These are phyloP conservation scores for Limnephilus auricula DNA, from an alignment of 2,888 invertebrate genomes.

Conservation along the genomic window DNA sequence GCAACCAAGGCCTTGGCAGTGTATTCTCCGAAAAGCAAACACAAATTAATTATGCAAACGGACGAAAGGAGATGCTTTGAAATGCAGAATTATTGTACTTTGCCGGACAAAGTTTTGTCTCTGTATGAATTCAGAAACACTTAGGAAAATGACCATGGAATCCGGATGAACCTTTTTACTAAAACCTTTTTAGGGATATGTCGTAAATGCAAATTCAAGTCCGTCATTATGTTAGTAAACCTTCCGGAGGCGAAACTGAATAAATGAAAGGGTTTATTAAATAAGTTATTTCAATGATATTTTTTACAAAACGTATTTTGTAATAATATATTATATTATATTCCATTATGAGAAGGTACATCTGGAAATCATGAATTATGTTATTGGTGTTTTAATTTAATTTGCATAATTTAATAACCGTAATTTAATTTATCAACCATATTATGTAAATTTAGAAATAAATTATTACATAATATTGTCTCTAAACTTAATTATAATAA, in stretches of 20 bases:
- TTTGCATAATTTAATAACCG: no score
- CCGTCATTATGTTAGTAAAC: not conserved
- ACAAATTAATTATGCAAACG: conserved; percentile 40
- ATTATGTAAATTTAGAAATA: no score
- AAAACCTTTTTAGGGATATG: conserved; percentile 6
- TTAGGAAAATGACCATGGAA: not conserved
- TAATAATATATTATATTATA: no score
- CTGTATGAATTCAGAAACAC: conserved; percentile 13
- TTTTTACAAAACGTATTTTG: no score
- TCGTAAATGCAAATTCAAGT: conserved; percentile 4
- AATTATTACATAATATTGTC: no score
- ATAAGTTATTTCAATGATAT: not conserved
- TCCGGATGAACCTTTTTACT: not conserved
- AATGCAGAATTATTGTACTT: conserved; percentile 35
- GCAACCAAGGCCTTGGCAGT: not conserved
- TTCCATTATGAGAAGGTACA: no score
- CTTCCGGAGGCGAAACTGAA: not conserved
- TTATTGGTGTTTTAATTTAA: no score
- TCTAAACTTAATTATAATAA: no score
- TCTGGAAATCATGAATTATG: no score
- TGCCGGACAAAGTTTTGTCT: not conserved
- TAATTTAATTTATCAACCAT: no score
- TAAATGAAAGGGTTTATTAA: not conserved
- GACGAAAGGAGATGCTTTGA: conserved; percentile 27
- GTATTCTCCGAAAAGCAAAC: conserved; percentile 26